These are phyloP conservation scores for Ricordea florida DNA, from an alignment of 92 coral and sea anemone genomes.

Conservation along the genomic window DNA sequence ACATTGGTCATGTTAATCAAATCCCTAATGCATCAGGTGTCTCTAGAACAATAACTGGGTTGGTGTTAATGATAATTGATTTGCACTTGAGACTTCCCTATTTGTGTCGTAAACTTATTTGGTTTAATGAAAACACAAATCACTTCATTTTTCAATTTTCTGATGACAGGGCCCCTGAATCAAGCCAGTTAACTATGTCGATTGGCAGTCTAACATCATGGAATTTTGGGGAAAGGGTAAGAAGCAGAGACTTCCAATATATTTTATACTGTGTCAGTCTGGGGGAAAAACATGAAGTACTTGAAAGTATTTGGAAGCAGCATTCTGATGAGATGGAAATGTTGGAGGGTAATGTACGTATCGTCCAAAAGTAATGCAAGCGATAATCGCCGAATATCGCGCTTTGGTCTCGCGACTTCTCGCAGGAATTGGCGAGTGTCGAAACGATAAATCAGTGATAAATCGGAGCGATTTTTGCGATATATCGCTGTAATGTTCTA, in stretches of 20 bases:
- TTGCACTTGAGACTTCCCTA: conserved; percentile 39
- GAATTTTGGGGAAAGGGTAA: conserved; percentile 57
- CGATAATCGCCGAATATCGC: no score
- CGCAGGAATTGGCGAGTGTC: no score
- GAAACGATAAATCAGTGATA: no score
- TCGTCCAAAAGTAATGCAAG: no score
- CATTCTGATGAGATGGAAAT: conserved; percentile 28
- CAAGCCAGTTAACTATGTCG: conserved; percentile 33
- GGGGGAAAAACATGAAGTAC: conserved; percentile 32
- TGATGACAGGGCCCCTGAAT: conserved; percentile 43
- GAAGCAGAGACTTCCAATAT: conserved; percentile 54
- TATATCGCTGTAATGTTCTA: no score
- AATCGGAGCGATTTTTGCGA: no score
- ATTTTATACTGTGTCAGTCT: conserved; percentile 55
- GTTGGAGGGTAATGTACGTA: no score
- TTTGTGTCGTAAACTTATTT: conserved; percentile 1
- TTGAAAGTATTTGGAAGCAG: conserved; percentile 52
- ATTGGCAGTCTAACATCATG: conserved; percentile 54
- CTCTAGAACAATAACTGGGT: conserved; percentile 33
- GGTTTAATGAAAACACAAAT: conserved; percentile 37
- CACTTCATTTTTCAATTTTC: conserved; percentile 46
- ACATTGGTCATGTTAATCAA: not conserved
- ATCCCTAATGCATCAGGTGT: conserved; percentile 6
- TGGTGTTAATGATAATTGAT: conserved; percentile 50
- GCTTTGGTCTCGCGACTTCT: no score